These are phyloP conservation scores for Ferrisia virgata DNA, from an alignment of 2,888 invertebrate species.

Conservation along the genomic window DNA sequence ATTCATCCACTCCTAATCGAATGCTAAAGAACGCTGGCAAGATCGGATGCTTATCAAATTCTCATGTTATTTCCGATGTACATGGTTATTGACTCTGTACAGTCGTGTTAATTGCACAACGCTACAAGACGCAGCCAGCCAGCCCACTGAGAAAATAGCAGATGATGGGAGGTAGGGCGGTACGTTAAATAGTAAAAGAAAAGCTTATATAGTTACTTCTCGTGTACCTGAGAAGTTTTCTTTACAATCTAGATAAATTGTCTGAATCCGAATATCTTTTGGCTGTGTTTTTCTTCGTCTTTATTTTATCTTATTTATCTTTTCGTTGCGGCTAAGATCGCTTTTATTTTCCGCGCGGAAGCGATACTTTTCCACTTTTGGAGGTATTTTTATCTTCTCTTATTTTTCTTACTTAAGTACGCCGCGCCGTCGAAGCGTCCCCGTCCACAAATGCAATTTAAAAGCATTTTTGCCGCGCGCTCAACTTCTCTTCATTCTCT, in stretches of 20 bases:
- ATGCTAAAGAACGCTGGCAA: no score
- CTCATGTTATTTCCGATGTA: no score
- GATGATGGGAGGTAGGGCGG: not conserved
- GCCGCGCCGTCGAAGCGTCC: constrained; percentile 38
- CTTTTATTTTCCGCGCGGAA: constrained; percentile 42
- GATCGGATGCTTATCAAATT: no score
- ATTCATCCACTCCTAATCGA: no score
- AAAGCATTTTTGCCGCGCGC: constrained; percentile 43
- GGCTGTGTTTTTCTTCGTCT: constrained; percentile 13
- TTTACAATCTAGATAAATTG: constrained; percentile 42
- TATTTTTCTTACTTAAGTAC: constrained; percentile 45
- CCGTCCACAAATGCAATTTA: constrained; percentile 44
- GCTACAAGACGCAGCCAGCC: not conserved
- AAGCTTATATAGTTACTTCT: not conserved
- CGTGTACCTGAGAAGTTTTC: not conserved
- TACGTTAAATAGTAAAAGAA: not conserved
- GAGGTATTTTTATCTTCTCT: constrained; percentile 44
- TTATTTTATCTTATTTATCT: constrained; percentile 45
- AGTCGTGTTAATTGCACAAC: not conserved
- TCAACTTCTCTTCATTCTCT: constrained; percentile 17
- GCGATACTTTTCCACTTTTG: constrained; percentile 37
- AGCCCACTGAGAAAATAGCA: not conserved
- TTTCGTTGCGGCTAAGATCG: constrained; percentile 44
- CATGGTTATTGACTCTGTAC: not conserved
- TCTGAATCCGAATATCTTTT: constrained; percentile 31